These are phyloP conservation scores for Rhombomys opimus DNA, from an alignment of 2,113 vertebrate species.

Conservation along the genomic window DNA sequence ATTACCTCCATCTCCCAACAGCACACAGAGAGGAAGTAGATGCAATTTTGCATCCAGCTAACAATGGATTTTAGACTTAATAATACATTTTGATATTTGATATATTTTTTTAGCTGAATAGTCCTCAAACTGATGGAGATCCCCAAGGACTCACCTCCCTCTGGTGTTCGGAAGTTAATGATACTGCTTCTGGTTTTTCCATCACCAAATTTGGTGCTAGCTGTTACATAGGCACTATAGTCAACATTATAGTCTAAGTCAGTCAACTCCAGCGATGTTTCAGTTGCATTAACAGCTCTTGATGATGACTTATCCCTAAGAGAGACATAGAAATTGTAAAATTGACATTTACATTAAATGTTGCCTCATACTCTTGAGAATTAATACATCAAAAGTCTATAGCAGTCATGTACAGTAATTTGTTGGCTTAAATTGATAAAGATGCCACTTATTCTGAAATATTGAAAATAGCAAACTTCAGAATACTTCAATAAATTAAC, in stretches of 20 bases:
- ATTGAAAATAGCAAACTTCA: slow-evolving; percentile 14
- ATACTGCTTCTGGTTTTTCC: slow-evolving; percentile 90
- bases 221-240: slow-evolving; percentile 93
- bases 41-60: background rate
- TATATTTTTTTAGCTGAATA: background rate
- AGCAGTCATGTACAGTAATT: background rate
- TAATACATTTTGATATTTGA: slow-evolving; percentile 6
- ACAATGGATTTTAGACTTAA: background rate
- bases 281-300: slow-evolving; percentile 87
- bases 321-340: slow-evolving; percentile 59
- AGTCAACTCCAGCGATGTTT: slow-evolving; percentile 87
- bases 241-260: slow-evolving; percentile 91
- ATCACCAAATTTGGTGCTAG: slow-evolving; percentile 94
- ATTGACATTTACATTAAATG: slow-evolving; percentile 32
- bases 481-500: slow-evolving; percentile 22
- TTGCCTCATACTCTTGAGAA: background rate
- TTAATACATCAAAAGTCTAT: background rate
- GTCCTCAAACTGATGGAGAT: background rate
- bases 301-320: slow-evolving; percentile 87
- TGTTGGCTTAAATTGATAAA: slow-evolving; percentile 10
- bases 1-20: background rate
- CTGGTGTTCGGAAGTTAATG: slow-evolving; percentile 90
- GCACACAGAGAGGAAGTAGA: background rate
- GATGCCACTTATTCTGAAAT: background rate
- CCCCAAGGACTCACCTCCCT: slow-evolving; percentile 89